These are phyloP conservation scores for Tolmerus cingulatus DNA, from an alignment of 2,888 invertebrate species.

Conservation along the genomic window DNA sequence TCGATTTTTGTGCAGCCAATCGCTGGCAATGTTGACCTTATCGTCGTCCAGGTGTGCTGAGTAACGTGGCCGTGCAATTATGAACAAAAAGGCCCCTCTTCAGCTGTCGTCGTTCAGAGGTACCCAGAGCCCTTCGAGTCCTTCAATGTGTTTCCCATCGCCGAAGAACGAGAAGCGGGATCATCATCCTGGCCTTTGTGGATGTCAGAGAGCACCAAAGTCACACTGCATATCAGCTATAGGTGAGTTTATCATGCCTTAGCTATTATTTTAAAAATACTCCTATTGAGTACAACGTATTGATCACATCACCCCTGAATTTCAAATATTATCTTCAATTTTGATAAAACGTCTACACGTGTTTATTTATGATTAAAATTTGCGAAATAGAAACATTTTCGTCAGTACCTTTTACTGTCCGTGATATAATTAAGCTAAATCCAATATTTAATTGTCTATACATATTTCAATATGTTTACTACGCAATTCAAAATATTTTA, in stretches of 20 bases:
- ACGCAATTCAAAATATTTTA: no score
- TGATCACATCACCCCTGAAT: no score
- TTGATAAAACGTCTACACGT: no score
- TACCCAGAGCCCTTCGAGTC: slow-evolving; percentile 51
- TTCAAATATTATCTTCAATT: no score
- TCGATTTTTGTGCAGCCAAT: not conserved
- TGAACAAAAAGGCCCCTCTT: slow-evolving; percentile 61
- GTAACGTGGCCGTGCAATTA: slow-evolving; percentile 48
- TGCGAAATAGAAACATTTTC: no score
- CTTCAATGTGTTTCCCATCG: slow-evolving; percentile 55
- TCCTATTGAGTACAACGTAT: no score
- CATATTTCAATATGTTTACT: no score
- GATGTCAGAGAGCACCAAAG: slow-evolving; percentile 62
- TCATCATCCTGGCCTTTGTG: slow-evolving; percentile 58
- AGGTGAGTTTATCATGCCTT: slow-evolving; percentile 55
- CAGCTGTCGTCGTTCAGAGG: slow-evolving; percentile 59
- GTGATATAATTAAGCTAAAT: no score
- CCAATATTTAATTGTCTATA: no score
- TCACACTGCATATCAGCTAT: slow-evolving; percentile 64
- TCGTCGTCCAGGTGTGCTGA: not conserved
- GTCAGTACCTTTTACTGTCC: no score
- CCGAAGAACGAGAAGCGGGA: slow-evolving; percentile 53
- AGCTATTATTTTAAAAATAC: no score
- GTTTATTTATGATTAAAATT: no score
- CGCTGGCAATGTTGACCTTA: not conserved